Conservation (phyloP, 2,113 vertebrate species). For the Catharus bicknelli region DNA sequence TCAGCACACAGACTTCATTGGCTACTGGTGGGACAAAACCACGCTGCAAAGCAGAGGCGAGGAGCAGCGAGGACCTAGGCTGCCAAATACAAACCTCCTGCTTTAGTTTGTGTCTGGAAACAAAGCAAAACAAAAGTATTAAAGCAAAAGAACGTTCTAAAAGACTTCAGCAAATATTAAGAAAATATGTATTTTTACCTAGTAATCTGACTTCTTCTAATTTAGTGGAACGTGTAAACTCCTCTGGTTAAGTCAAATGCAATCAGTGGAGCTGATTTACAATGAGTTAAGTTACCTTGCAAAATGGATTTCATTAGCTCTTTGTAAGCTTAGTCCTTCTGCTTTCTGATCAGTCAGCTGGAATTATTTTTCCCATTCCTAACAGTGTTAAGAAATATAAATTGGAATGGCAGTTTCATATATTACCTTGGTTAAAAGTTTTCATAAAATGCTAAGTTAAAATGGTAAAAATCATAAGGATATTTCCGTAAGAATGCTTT, state of each 20-base stretch:
- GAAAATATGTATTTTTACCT: not conserved
- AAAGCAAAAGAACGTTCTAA: not conserved
- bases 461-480: not conserved
- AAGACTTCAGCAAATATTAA: not conserved
- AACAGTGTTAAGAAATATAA: not conserved
- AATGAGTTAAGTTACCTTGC: not conserved
- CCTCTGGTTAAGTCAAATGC: not conserved
- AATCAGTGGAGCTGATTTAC: not conserved
- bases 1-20: not conserved
- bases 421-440: not conserved
- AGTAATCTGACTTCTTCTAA: not conserved
- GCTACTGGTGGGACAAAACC: not conserved
- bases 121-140: not conserved
- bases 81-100: not conserved
- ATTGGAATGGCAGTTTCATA: not conserved
- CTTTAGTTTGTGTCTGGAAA: not conserved
- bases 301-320: not conserved
- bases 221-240: not conserved
- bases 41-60: not conserved
- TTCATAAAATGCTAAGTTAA: not conserved
- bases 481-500: not conserved
- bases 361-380: not conserved
- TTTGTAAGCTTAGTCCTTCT: not conserved
- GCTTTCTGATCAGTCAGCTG: not conserved
- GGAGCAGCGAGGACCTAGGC: not conserved